A percentile compares a stretch with the other conserved stretches of the same genome.
Conservation (phyloP, 2,888 invertebrate species). For the Drosophila maculinotata region DNA sequence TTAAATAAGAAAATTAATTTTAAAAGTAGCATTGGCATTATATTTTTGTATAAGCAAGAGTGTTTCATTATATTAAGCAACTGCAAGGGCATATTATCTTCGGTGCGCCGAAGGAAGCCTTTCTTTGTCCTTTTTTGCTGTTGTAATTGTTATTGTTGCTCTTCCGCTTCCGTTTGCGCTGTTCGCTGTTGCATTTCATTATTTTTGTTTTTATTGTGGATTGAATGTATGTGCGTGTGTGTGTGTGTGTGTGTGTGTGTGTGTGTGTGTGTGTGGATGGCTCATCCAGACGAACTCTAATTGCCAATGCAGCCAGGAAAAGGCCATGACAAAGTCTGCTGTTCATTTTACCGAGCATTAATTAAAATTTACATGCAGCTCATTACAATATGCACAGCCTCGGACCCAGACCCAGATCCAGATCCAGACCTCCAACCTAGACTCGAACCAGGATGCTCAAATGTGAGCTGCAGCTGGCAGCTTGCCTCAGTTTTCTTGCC, state of each 20-base stretch:
- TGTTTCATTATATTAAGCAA: too few relatives aligned
- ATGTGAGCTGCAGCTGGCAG: background rate
- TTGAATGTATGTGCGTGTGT: background rate
- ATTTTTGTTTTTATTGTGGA: slow-evolving; percentile 7
- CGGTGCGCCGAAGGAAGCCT: too few relatives aligned
- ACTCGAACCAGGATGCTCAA: background rate
- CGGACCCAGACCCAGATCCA: background rate
- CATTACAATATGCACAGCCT: slow-evolving; percentile 19
- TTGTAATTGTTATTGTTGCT: slow-evolving; percentile 6
- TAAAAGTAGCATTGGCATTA: too few relatives aligned
- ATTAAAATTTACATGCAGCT: slow-evolving; percentile 45
- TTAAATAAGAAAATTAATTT: too few relatives aligned
- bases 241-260: background rate
- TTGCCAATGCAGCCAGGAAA: slow-evolving; percentile 28
- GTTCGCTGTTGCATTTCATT: slow-evolving; percentile 18
- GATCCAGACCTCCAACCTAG: too few relatives aligned
- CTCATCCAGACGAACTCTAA: slow-evolving; percentile 16
- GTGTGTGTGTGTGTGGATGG: background rate
- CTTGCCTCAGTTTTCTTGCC: too few relatives aligned
- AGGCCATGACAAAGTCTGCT: slow-evolving; percentile 6
- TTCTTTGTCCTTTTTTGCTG: too few relatives aligned
- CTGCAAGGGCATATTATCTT: too few relatives aligned
- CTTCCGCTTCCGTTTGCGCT: slow-evolving; percentile 27
- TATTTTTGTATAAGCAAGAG: too few relatives aligned
- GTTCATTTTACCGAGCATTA: slow-evolving; percentile 33